These are phyloP conservation scores for Limnephilus auricula DNA, from an alignment of 2,888 invertebrate genomes.

Conservation along the genomic window DNA sequence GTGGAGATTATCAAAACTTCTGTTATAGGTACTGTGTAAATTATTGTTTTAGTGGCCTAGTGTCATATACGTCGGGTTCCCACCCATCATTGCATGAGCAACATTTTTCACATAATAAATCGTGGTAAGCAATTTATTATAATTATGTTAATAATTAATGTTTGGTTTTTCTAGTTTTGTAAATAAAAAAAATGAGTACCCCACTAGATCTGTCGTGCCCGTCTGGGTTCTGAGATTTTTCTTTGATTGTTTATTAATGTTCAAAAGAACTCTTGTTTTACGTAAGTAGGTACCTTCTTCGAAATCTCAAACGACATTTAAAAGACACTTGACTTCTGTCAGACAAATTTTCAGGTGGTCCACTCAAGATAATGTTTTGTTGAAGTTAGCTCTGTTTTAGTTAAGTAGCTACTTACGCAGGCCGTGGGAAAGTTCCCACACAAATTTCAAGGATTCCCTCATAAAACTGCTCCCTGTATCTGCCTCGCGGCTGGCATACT, in stretches of 20 bases:
- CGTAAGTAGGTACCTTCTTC: neutral
- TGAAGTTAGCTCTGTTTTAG: neutral
- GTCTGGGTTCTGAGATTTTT: neutral
- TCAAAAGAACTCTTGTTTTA: neutral
- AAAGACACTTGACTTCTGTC: neutral
- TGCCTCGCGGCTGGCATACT: neutral
- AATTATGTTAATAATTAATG: too few species aligned
- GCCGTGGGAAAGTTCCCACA: slow-evolving; percentile 37
- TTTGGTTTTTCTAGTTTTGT: too few species aligned
- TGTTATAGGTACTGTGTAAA: too few species aligned
- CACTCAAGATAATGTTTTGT: neutral
- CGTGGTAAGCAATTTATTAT: too few species aligned
- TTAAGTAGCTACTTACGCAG: neutral
- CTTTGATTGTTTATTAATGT: neutral
- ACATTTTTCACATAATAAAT: too few species aligned
- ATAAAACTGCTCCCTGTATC: neutral
- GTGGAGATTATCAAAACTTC: too few species aligned
- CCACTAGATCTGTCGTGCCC: neutral
- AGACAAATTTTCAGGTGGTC: slow-evolving; percentile 37
- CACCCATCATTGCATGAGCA: too few species aligned
- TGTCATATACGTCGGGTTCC: too few species aligned
- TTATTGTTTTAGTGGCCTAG: too few species aligned
- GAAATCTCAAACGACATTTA: neutral
- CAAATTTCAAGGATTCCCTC: neutral
- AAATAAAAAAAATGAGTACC: too few species aligned